A percentile compares a stretch with the other conserved stretches of the same genome.
Conservation (phyloP, 2,113 vertebrate species). For the Crotophaga sulcirostris region DNA sequence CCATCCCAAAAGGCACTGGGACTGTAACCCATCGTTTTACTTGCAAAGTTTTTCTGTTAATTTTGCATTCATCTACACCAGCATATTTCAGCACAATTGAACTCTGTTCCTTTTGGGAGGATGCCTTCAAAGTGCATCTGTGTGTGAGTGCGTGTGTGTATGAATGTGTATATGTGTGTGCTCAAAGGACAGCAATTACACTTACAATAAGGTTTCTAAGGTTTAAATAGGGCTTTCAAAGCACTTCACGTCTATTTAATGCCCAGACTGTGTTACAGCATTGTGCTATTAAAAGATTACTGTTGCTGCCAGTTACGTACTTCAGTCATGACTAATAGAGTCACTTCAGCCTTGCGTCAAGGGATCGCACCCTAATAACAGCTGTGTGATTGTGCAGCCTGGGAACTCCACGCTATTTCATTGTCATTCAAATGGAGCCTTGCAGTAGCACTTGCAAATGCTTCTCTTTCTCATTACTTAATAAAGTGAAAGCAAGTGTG, state of each 20-base stretch:
- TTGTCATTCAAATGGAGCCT: background rate
- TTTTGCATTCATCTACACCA: rapidly evolving
- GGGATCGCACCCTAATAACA: background rate
- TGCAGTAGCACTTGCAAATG: background rate
- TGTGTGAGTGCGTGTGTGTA: no score
- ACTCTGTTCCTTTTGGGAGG: background rate
- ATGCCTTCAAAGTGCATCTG: background rate
- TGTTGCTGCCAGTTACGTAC: background rate
- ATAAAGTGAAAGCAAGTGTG: background rate
- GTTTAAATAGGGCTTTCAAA: background rate
- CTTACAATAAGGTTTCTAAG: background rate
- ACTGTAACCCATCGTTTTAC: background rate
- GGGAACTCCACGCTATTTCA: background rate
- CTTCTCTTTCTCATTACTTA: background rate
- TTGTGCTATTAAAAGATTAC: background rate
- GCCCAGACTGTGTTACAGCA: background rate
- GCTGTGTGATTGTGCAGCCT: background rate
- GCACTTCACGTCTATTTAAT: background rate
- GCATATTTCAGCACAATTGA: rapidly evolving
- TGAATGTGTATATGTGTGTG: no score
- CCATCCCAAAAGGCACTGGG: background rate
- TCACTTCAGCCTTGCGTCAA: background rate
- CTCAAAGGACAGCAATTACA: background rate
- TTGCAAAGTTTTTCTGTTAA: background rate
- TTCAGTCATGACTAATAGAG: background rate